Evolutionary conservation across 2,888 invertebrate genomes (phyloP), one percentile per base, ranked within the genome.

Genomic region (Dasysyrphus albostriatus): DNA sequence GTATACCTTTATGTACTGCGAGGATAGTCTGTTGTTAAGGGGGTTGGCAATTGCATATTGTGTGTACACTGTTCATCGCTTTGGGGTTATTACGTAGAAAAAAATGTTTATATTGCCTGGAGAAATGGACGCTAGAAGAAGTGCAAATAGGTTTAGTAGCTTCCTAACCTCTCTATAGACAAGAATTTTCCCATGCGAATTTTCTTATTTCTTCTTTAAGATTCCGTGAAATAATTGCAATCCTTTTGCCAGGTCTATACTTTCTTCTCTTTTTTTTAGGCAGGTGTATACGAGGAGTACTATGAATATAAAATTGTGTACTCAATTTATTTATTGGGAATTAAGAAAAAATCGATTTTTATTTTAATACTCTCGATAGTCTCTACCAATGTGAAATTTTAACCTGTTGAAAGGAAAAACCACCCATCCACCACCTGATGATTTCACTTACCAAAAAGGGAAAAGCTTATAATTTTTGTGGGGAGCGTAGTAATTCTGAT

Each of bases 351-450:
- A 85, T 85, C 85, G 82, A 77, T 78, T 77, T 74, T 51, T 54
- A 56, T 24, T 44, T 61, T 37, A 49, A 67, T 74, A 3, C 59
- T 67, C 34, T 34, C 34, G 37, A 24, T 24, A 24, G 8, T 16
- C 16, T 51, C 19, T 34, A 0, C 29, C 49, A 29, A 58, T 63
- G 69, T 34, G 51, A 19, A n/a, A 78, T 56, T 63, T 59, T 82
- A 87, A 87, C 87, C 87, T 87, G 87, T 87, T 83, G 51, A 67
- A 59, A 75, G 70, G 59, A 72, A 82, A 70, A 61, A 24, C 19
- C 19, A 39, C 56, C 59, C 72, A 72, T 32, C 49, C 65, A 75
- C 87, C 87, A 87, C 87, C 87, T 87, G 87, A 87, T 87, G 87
- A 83, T 72, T 77, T 75, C 70, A 37, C 54, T 54, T 24, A 14